Evolutionary conservation across 2,888 invertebrate species (phyloP), one percentile per base, ranked within the genome.

Genomic region (Mythimna lalbum): DNA sequence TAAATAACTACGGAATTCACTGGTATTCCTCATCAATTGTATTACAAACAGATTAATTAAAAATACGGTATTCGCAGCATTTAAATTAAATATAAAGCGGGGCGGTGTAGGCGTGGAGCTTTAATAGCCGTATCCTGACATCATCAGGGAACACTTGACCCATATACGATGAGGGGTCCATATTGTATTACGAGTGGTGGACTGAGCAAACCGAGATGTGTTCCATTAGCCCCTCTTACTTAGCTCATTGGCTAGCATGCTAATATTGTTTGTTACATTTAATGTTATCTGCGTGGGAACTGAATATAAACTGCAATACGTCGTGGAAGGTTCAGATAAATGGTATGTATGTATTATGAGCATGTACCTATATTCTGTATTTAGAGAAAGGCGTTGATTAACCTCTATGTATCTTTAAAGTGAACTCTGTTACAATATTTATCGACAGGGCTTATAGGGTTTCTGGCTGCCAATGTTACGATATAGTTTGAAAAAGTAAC

Each of bases 151-250:
- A 69, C 83, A 84, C 92, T 91, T 90, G 91, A 91, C 91, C 92
- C 75, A 89, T 75, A 88, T 90, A 83, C 78, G 60, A 86, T 72
- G 86, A 88, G 81, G 79, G 79, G 88, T 86, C 84, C 86, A 88
- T 90, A 91, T 91, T 90, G 84, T 89, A 78, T 90, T 90, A 89
- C 89, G 88, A 90, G 90, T 87, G 86, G 78, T 84, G 84, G 75
- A 83, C 87, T 86, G 81, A 87, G 91, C 87, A 90, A 90, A 89
- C 75, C 76, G 84, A 86, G 86, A 89, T 88, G 81, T 85, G 87
- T 83, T 85, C 90, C 90, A 91, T 91, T 90, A 91, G 86, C 69
- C 80, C 78, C 87, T 87, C 87, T 90, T 82, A 88, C 88, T 90
- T 85, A 88, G 76, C 72, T 73, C 80, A 78, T 83, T 82, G 78